Base-by-base conservation (phyloP, 1,140 invertebrate species). In the Drosophila ogumai region DNA sequence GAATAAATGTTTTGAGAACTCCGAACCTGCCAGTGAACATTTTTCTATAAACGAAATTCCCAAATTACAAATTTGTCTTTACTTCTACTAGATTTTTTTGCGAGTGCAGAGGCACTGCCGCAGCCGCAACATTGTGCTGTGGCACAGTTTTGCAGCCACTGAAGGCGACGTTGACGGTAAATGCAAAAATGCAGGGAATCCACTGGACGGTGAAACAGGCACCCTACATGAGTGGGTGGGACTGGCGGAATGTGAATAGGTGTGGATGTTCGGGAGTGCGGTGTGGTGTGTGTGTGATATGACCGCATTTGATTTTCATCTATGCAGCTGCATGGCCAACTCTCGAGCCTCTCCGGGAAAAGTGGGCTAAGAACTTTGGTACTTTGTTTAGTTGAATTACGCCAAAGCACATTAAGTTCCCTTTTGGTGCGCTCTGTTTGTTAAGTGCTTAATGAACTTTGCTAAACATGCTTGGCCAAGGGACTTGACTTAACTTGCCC, bases 381-480 rank as follows among this genome's bases (percentile, higher is more conserved):
- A 74, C 74, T 72, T 77, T 77, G 63, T 77, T 77, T 77, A 77
- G 74, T 77, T 77, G 74, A 77, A 77, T 77, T 77, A 77, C 74
- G 63, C 43, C 47, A 77, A 68, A 67, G 74, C 74, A 60, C 55
- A 77, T 77, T 77, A 77, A 54, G 75, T 54, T 68, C 47, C 64
- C 49, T 64, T 54, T 46, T 32, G 43, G 68, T 72, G 31, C 73
- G 74, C 74, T 77, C 74, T 77, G 65, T 71, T 78, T 78, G 75
- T 57, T 78, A 63, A 78, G 65, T 78, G 75, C 75, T 78, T 78
- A 78, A 78, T 78, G 75, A 78, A 78, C 75, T 78, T 77, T 78
- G 52, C 75, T 78, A 61, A 78, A 78, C 57, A 49, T 54, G 54
- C 64, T 77, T 68, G 63, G 63, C 55, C 73, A 38, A 22, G 46